Base-by-base conservation (phyloP, 2,888 invertebrate species). In the Hydroisotoma schaefferi region DNA sequence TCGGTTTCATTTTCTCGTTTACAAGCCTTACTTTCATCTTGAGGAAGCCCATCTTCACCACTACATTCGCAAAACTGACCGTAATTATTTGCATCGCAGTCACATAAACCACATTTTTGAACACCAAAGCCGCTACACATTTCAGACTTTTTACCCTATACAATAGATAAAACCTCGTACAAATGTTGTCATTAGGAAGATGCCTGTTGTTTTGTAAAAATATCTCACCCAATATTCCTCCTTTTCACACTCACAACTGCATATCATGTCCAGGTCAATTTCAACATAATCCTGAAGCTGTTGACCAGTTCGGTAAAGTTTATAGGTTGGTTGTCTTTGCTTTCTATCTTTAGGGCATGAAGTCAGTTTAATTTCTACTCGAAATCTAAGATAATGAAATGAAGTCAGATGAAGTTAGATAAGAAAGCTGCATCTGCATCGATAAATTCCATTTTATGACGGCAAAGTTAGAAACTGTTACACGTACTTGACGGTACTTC, bases 271-370 rank as follows among this genome's bases (percentile, higher is more conserved):
- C 25, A 82, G 74, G 48, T 80, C 76, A 38, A 82, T 73, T 10
- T 73, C 71, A 15, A 82, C 75, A 29, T 76, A 73, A 67, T 82
- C 82, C 6, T 77, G 75, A 47, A 82, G 75, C n/a, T n/a, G n/a
- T n/a, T n/a, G 18, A 37, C 81, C 82, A 2, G 81, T 79, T 4
- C 81, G 81, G 69, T 79, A 80, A 65, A 82, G 81, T 27, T 70
- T 59, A 43, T 68, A 63, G 15, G 23, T 38, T 25, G 60, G 49
- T 23, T 60, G 53, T 64, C 67, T 64, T 18, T 67, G 60, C 2
- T 52, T 37, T 40, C 47, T 57, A 2, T 61, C 49, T 12, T 22
- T 3, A 10, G 63, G 63, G 27, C 67, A 67, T 53, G 62, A 52
- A 10, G 57, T 33, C 2, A 67, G 55, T 27, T 67, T 61, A 2